These are phyloP conservation scores for Trinorchestia longiramus DNA, from an alignment of 1,140 invertebrate genomes.

Conservation along the genomic window DNA sequence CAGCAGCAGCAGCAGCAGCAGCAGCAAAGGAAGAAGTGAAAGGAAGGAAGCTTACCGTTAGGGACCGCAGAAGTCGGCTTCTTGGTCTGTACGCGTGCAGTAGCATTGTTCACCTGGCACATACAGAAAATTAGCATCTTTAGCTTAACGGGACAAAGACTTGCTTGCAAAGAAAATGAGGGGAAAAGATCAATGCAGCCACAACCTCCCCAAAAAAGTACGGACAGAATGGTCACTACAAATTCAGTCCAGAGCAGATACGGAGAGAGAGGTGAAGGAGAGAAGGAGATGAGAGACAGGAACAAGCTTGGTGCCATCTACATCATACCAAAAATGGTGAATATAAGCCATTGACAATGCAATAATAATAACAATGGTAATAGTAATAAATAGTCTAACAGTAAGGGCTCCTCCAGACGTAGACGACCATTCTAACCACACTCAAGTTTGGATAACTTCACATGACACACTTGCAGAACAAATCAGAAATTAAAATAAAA, in stretches of 20 bases:
- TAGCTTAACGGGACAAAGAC: constrained; percentile 53
- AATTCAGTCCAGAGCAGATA: constrained; percentile 52
- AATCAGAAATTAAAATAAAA: constrained; percentile 50
- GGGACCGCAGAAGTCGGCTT: constrained; percentile 89
- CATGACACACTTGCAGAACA: constrained; percentile 55
- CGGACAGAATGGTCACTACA: constrained; percentile 48
- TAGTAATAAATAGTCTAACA: constrained; percentile 31
- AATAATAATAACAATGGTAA: constrained; percentile 7
- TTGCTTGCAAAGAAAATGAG: constrained; percentile 54
- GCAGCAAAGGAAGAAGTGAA: constrained; percentile 56
- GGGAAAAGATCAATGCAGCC: constrained; percentile 52
- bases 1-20: not conserved
- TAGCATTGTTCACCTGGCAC: constrained; percentile 95
- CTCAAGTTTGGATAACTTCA: constrained; percentile 47
- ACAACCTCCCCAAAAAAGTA: constrained; percentile 51
- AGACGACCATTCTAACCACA: constrained; percentile 53
- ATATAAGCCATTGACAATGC: constrained; percentile 45
- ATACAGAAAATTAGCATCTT: constrained; percentile 55
- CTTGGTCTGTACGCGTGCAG: constrained; percentile 97
- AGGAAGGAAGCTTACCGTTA: constrained; percentile 82
- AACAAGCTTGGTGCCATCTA: constrained; percentile 50
- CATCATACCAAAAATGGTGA: constrained; percentile 45
- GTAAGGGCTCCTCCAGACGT: constrained; percentile 37
- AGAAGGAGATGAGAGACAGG: constrained; percentile 59
- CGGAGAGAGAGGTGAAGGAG: constrained; percentile 56